Percentiles rank a stretch among this genome's conserved stretches.
Evolutionary conservation across 2,888 invertebrate genomes (phyloP).

Genomic region (Escarpia spicata): DNA sequence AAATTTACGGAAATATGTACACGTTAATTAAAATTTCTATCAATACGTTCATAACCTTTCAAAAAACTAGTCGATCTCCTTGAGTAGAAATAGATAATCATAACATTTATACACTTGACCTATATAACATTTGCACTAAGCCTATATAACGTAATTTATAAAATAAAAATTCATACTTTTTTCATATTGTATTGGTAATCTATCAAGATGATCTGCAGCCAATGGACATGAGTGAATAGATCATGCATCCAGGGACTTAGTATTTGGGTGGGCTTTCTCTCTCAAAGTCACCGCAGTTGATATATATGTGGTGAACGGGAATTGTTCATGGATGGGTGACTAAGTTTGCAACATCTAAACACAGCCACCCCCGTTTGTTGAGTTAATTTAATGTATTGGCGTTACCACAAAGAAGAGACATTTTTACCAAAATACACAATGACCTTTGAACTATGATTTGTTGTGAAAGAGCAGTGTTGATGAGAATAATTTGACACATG

Average conservation of each 20-base stretch:
- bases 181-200: too few relatives aligned
- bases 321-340: neutral
- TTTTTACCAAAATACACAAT: neutral
- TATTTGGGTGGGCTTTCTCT: neutral
- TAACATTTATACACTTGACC: too few relatives aligned
- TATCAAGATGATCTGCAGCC: too few relatives aligned
- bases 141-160: too few relatives aligned
- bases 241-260: neutral
- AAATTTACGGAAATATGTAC: too few relatives aligned
- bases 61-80: too few relatives aligned
- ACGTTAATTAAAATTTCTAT: too few relatives aligned
- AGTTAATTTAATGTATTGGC: neutral
- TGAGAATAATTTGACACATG: neutral
- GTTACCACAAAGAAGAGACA: neutral
- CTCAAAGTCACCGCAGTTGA: neutral
- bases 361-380: too few relatives aligned
- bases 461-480: neutral
- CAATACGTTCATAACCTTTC: too few relatives aligned
- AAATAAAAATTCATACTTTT: too few relatives aligned
- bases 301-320: neutral
- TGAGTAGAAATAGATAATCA: too few relatives aligned
- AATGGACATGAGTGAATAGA: neutral
- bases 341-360: neutral
- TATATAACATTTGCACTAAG: too few relatives aligned
- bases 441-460: slow-evolving; percentile 16